phyloP scores from a whole-genome alignment of 2,113 vertebrate species.

The Charadrius vociferus region DNA sequence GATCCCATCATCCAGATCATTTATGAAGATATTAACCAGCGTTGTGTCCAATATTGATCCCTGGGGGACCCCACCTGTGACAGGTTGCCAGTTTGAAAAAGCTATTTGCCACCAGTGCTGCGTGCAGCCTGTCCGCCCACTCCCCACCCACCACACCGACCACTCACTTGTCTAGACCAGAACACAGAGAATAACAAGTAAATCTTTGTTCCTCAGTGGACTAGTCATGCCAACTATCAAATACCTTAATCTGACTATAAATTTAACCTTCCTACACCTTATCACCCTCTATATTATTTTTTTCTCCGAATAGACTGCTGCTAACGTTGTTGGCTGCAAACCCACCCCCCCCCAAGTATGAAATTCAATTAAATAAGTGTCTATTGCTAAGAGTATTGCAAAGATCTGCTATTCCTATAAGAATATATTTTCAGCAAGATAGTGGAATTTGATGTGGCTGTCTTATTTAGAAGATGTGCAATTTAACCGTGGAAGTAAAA shows the following conservation, averaged over 20 bases:
- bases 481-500: background rate
- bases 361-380: background rate
- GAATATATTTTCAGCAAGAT: background rate
- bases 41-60: background rate
- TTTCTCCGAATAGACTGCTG: background rate
- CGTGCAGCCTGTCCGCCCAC: background rate
- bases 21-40: background rate
- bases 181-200: background rate
- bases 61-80: background rate
- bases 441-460: background rate
- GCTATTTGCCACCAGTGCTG: background rate
- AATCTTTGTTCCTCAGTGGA: background rate
- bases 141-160: background rate
- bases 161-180: background rate
- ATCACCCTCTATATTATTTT: background rate
- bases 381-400: background rate
- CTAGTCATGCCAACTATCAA: background rate
- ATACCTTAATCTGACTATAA: background rate
- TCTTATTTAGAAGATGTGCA: background rate
- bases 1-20: background rate
- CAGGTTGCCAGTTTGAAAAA: background rate
- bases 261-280: background rate
- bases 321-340: background rate
- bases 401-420: background rate
- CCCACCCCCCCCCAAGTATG: background rate